These are phyloP conservation scores for Tachuris rubrigastra DNA, from an alignment of 2,113 vertebrate species.

Conservation along the genomic window DNA sequence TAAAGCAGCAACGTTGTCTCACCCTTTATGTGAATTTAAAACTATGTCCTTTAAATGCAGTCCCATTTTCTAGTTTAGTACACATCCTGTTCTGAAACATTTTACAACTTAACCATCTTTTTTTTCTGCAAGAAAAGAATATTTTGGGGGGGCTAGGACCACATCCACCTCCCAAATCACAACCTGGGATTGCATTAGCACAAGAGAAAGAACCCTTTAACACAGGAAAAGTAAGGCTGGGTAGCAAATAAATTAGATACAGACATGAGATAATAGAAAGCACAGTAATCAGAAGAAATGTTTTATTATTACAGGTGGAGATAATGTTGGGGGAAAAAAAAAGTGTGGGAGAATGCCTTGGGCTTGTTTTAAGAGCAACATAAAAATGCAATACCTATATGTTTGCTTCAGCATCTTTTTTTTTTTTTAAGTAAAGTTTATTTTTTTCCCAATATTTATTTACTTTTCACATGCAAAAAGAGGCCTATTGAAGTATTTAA, in stretches of 20 bases:
- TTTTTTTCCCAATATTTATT: slow-evolving; percentile 2
- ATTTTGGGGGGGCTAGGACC: not conserved
- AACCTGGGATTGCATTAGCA: slow-evolving; percentile 30
- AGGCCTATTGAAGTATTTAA: not conserved
- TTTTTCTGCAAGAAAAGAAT: not conserved
- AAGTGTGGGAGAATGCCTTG: slow-evolving; percentile 82
- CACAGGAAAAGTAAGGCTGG: slow-evolving; percentile 63
- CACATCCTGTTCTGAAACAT: not conserved
- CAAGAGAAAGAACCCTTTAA: slow-evolving; percentile 45
- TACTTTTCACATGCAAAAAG: not conserved
- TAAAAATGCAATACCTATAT: slow-evolving; percentile 60
- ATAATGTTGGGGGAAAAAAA: slow-evolving; percentile 77
- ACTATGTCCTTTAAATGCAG: not conserved
- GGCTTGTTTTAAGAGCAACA: slow-evolving; percentile 70
- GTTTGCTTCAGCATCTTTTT: slow-evolving; percentile 25
- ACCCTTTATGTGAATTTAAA: not conserved
- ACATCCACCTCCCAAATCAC: slow-evolving; percentile 59
- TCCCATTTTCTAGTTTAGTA: not conserved
- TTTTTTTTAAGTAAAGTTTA: not conserved
- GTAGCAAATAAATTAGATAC: slow-evolving; percentile 85
- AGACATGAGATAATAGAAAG: slow-evolving; percentile 83
- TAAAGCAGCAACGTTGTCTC: not conserved
- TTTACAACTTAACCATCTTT: not conserved
- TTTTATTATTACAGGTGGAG: slow-evolving; percentile 92
- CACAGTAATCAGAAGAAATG: slow-evolving; percentile 83